Evolutionary conservation across 2,888 invertebrate species (phyloP).

Genomic region (Acleris cristana): DNA sequence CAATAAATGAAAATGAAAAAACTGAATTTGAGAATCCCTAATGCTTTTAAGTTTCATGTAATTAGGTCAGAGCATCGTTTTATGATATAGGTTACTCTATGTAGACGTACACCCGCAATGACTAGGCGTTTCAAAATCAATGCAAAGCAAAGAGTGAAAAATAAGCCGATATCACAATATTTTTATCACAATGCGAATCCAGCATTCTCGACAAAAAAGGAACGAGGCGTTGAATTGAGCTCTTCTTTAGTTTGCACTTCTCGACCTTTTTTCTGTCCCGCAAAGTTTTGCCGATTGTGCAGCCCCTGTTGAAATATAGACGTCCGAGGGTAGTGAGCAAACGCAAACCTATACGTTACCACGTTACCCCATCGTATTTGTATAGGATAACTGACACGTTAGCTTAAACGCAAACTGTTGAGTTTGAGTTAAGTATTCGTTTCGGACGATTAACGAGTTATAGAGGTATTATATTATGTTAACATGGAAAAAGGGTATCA

Average conservation of each 20-base stretch:
- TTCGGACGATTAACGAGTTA: not conserved
- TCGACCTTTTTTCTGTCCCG: conserved; percentile 34
- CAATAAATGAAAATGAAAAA: too few relatives aligned
- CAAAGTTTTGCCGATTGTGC: conserved; percentile 35
- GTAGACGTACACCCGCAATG: not conserved
- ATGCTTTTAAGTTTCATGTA: too few relatives aligned
- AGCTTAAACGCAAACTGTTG: conserved; percentile 16
- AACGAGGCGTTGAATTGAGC: conserved; percentile 17
- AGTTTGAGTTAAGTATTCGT: conserved; percentile 13
- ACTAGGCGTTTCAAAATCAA: not conserved
- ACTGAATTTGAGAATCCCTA: too few relatives aligned
- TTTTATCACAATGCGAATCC: conserved; percentile 26
- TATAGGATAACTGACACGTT: conserved; percentile 22
- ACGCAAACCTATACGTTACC: conserved; percentile 8
- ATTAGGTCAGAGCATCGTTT: too few relatives aligned
- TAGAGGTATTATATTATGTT: too few relatives aligned
- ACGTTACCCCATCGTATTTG: conserved; percentile 9
- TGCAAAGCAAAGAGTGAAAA: conserved; percentile 4
- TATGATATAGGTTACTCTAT: too few relatives aligned
- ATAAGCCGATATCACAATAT: conserved; percentile 19
- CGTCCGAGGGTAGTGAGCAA: conserved; percentile 21
- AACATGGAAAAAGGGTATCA: not conserved
- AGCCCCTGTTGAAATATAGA: conserved; percentile 30
- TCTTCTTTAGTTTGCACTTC: conserved; percentile 37
- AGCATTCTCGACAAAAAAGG: conserved; percentile 23